A percentile compares a stretch with the other conserved stretches of the same genome.
Conservation (phyloP, 2,888 invertebrate genomes). For the Yponomeuta sedellus region DNA sequence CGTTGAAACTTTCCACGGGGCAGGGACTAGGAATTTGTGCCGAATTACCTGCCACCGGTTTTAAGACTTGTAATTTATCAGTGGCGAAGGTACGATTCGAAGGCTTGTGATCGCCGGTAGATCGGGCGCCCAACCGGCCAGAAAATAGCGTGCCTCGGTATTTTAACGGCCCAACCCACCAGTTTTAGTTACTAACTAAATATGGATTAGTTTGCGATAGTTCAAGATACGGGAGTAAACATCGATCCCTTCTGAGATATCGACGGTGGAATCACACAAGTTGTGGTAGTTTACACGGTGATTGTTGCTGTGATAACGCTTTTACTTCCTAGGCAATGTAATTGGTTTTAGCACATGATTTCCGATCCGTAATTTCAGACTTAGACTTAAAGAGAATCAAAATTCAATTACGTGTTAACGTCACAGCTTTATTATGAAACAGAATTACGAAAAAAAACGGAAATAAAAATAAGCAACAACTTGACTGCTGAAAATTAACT, state of each 20-base stretch:
- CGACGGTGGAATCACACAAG: not conserved
- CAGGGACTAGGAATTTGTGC: constrained; percentile 60
- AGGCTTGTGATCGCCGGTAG: constrained; percentile 33
- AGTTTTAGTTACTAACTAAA: constrained; percentile 13
- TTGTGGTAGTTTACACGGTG: not conserved
- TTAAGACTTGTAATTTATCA: constrained; percentile 80
- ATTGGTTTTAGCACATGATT: not conserved
- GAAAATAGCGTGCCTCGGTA: constrained; percentile 43
- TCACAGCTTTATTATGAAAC: constrained; percentile 35
- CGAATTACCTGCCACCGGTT: constrained; percentile 79
- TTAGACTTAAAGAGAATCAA: constrained; percentile 39
- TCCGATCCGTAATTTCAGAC: constrained; percentile 14
- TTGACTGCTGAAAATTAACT: too few species aligned
- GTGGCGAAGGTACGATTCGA: constrained; percentile 42
- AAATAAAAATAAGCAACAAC: too few species aligned
- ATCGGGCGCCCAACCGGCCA: constrained; percentile 36
- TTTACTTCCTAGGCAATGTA: not conserved
- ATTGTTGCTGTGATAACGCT: not conserved
- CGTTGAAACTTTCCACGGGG: constrained; percentile 59
- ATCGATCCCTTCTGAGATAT: not conserved
- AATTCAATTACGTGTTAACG: constrained; percentile 24
- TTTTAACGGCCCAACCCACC: constrained; percentile 14
- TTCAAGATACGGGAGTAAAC: constrained; percentile 13
- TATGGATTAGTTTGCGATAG: constrained; percentile 8
- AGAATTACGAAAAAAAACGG: too few species aligned